phyloP scores from a whole-genome alignment of 2,888 invertebrate genomes.

The Atrina japonica region DNA sequence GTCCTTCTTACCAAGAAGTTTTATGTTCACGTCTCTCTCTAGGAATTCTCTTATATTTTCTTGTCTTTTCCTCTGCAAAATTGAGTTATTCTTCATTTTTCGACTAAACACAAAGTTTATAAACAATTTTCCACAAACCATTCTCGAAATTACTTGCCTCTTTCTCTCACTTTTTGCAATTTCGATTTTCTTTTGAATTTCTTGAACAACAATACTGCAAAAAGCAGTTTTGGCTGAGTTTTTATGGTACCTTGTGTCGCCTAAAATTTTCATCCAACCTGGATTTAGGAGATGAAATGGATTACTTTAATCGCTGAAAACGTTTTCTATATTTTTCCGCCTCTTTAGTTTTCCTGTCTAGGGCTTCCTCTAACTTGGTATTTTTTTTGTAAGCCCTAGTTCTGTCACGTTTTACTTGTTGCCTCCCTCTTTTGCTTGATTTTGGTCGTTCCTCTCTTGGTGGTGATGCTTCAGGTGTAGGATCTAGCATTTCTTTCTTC shows the following conservation, averaged over 20 bases:
- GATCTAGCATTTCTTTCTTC: slow-evolving; percentile 2
- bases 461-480: slow-evolving; percentile 13
- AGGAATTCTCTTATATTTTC: slow-evolving; percentile 29
- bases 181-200: slow-evolving; percentile 5
- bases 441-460: not conserved
- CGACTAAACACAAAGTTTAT: not conserved
- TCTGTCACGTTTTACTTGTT: slow-evolving; percentile 21
- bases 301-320: slow-evolving; percentile 11
- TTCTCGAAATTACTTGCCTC: slow-evolving; percentile 3
- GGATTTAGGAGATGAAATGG: not conserved
- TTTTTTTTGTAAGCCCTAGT: slow-evolving; percentile 27
- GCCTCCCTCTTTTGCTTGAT: slow-evolving; percentile 5
- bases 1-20: slow-evolving; percentile 47
- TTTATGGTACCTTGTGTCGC: slow-evolving; percentile 1
- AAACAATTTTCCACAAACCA: slow-evolving; percentile 1
- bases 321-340: slow-evolving; percentile 30
- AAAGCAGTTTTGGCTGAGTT: slow-evolving; percentile 11
- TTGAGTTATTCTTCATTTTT: slow-evolving; percentile 8
- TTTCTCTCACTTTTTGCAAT: slow-evolving; percentile 10
- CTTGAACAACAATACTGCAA: slow-evolving; percentile 7
- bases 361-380: not conserved
- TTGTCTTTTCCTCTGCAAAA: slow-evolving; percentile 12
- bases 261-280: slow-evolving; percentile 8
- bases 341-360: slow-evolving; percentile 1
- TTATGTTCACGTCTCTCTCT: slow-evolving; percentile 46